Conservation (phyloP, 2,797 vertebrate genomes). For the Acomys russatus region DNA sequence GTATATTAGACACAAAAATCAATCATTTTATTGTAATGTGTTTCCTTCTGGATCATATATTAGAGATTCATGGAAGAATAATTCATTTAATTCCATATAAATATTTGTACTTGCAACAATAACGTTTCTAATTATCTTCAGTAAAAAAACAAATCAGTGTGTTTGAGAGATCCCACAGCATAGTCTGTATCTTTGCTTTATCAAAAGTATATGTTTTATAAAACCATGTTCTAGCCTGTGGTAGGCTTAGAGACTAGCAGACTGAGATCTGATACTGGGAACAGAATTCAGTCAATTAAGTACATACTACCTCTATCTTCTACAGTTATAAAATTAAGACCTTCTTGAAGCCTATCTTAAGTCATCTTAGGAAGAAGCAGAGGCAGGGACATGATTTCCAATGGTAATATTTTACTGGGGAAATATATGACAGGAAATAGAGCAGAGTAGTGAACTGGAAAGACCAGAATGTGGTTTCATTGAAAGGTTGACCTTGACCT, state of each 20-base stretch:
- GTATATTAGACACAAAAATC: too few species aligned
- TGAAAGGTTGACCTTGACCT: neutral
- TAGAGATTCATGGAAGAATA: too few species aligned
- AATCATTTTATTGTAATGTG: too few species aligned
- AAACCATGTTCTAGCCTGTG: neutral
- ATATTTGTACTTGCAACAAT: neutral
- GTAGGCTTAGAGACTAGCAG: neutral
- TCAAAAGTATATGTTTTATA: neutral
- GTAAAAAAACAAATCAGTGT: neutral
- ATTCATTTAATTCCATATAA: too few species aligned
- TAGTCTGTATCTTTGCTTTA: neutral
- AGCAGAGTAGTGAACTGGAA: neutral
- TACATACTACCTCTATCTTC: neutral
- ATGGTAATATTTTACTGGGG: neutral
- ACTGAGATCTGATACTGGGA: neutral
- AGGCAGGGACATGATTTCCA: neutral
- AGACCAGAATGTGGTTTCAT: neutral
- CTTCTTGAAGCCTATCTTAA: neutral
- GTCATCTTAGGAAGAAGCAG: neutral
- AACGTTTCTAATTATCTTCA: slow-evolving; percentile 10
- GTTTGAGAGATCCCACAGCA: neutral
- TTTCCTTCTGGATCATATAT: too few species aligned
- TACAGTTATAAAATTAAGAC: neutral
- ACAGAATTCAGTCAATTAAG: neutral
- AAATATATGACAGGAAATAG: neutral